Evolutionary conservation across 2,113 vertebrate species (phyloP), one percentile per base, ranked within the genome.

Genomic region (Prietella phreatophila): DNA sequence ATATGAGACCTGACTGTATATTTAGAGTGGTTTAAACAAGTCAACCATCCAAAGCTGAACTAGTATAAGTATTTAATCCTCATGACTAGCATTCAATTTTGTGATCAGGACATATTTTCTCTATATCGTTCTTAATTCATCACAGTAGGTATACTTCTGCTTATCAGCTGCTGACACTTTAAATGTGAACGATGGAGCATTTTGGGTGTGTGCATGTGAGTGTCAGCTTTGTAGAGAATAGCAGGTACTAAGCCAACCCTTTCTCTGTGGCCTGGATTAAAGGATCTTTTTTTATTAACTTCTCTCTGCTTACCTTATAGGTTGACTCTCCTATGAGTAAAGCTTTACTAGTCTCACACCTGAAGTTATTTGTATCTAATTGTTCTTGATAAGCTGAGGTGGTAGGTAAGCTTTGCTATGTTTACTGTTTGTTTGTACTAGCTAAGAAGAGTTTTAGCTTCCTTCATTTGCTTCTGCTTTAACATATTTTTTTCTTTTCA

Each of bases 181-280:
- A 17, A 27, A 81, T 65, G n/a, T 81, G n/a, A 30, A n/a, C 13
- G 22, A 4, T 58, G 53, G 53, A 86, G 80, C 87, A 86, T 87
- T 81, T 61, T 86, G 78, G 14, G 27, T 75, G 47, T 78, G 8
- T 30, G 33, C 86, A 55, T 89, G 19, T 61, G 36, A 55, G 71
- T 22, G 25, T 58, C 36, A 78, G 25, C 17, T 81, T 73, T 47
- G 69, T 33, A 67, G 58, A 88, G 76, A 88, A 88, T 58, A 92
- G 86, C 76, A 53, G 63, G 53, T 83, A 65, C 73, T 89, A 86
- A 67, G 67, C 60, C 85, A 82, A 83, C 14, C 56, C 30, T 47
- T 7, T 78, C 67, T 84, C 79, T 76, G 20, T 73, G 67, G 63
- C 19, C 53, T 73, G 89, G 89, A 91, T 92, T 92, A 89, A 39